These are phyloP conservation scores for Lampris incognitus DNA, from an alignment of 2,113 vertebrate species.

Conservation along the genomic window DNA sequence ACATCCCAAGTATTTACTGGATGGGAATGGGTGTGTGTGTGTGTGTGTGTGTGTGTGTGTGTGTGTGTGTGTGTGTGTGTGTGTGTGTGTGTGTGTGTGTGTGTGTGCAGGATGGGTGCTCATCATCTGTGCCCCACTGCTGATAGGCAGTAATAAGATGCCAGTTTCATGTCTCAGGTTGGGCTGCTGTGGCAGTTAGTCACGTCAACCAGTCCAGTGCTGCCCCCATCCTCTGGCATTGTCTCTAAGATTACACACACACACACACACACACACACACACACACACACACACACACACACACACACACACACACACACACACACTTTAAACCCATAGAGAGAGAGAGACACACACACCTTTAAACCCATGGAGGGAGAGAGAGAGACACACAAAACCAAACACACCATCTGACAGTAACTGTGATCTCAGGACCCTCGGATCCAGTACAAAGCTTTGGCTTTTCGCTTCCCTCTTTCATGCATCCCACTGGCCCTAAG, in stretches of 20 bases:
- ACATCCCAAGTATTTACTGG: too few relatives aligned
- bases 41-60: too few relatives aligned
- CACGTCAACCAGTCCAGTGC: conserved; percentile 11
- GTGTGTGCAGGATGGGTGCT: not conserved
- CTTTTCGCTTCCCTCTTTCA: conserved; percentile 39
- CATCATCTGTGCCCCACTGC: too few relatives aligned
- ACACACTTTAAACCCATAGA: not conserved
- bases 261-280: conserved; percentile 13
- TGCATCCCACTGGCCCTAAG: conserved; percentile 50
- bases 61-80: not conserved
- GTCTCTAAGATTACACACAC: not conserved
- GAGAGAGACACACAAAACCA: too few relatives aligned
- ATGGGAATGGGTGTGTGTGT: too few relatives aligned
- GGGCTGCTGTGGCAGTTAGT: conserved; percentile 7
- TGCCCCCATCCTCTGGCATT: not conserved
- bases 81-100: conserved; percentile 13
- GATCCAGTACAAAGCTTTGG: conserved; percentile 19
- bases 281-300: conserved; percentile 1
- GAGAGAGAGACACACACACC: not conserved
- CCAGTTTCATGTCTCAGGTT: conserved; percentile 5
- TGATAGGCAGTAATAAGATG: conserved; percentile 31
- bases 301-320: conserved; percentile 15
- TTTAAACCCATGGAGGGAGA: too few relatives aligned
- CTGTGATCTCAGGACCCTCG: conserved; percentile 51
- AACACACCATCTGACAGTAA: conserved; percentile 2